A percentile compares a stretch with the other conserved stretches of the same genome.
Conservation (phyloP, 2,797 vertebrate species). For the Urosaurus nigricauda region DNA sequence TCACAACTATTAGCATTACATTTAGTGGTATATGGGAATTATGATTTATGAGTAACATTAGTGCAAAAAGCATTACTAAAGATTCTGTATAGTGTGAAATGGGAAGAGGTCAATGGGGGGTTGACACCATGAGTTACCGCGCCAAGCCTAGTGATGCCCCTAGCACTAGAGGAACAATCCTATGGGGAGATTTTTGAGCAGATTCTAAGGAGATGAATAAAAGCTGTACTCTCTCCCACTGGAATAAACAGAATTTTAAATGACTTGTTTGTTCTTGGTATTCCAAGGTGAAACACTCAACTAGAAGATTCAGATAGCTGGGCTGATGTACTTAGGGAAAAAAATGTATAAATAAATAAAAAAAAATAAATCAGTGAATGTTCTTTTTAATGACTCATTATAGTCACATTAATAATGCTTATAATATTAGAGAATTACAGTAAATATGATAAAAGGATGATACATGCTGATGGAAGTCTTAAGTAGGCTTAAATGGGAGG, state of each 20-base stretch:
- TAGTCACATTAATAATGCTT: slow-evolving; percentile 14
- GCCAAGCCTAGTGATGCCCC: too few relatives aligned
- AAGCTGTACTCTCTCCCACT: not conserved
- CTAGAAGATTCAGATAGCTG: not conserved
- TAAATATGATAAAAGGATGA: slow-evolving; percentile 16
- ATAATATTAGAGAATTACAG: slow-evolving; percentile 24
- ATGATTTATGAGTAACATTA: too few relatives aligned
- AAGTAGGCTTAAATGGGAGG: slow-evolving; percentile 19
- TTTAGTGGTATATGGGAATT: too few relatives aligned
- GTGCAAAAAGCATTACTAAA: too few relatives aligned
- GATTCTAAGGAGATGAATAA: not conserved
- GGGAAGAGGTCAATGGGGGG: too few relatives aligned
- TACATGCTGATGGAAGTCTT: slow-evolving; percentile 13
- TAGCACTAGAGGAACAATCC: not conserved
- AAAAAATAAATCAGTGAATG: not conserved
- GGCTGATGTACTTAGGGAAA: not conserved
- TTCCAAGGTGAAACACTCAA: slow-evolving; percentile 18
- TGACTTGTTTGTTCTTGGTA: not conserved
- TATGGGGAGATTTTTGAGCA: not conserved
- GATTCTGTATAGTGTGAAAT: too few relatives aligned
- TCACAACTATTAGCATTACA: too few relatives aligned
- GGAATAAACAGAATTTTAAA: not conserved
- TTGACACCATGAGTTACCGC: too few relatives aligned
- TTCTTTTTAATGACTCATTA: slow-evolving; percentile 32
- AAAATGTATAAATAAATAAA: not conserved